These are phyloP conservation scores for Falco berigora DNA, from an alignment of 2,797 vertebrate genomes.

Conservation along the genomic window DNA sequence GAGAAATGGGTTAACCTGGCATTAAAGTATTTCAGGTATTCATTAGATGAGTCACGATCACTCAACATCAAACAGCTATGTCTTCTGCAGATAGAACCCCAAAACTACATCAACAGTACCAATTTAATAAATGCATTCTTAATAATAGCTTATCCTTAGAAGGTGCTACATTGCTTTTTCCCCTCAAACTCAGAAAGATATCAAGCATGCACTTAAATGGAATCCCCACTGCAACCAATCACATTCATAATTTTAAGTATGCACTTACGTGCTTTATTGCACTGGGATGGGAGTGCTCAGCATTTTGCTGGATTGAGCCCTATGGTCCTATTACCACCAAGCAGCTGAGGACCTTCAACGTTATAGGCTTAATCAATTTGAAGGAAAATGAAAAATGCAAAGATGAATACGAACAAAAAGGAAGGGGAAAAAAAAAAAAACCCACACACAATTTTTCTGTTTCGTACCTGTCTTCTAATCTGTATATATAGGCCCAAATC, in stretches of 20 bases:
- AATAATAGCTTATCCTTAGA: background rate
- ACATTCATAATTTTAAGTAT: background rate
- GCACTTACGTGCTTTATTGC: background rate
- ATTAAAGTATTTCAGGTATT: background rate
- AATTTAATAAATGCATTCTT: background rate
- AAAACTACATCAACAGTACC: background rate
- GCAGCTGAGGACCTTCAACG: background rate
- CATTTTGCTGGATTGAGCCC: background rate
- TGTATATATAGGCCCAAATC: background rate
- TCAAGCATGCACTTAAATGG: background rate
- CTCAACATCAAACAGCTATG: background rate
- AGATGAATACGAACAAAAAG: background rate
- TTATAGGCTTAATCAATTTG: background rate
- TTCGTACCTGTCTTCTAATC: background rate
- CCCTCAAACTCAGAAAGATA: background rate
- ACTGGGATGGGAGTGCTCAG: background rate
- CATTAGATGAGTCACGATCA: background rate
- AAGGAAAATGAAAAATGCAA: background rate
- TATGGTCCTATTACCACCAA: background rate
- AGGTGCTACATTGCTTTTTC: background rate
- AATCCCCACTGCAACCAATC: background rate
- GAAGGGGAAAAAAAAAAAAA: no score
- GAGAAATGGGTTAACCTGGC: background rate
- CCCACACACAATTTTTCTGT: no score
- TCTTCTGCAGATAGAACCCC: background rate